Evolutionary conservation across 2,888 invertebrate genomes (phyloP), one percentile per base, ranked within the genome.

Genomic region (Alentia gelatinosa): DNA sequence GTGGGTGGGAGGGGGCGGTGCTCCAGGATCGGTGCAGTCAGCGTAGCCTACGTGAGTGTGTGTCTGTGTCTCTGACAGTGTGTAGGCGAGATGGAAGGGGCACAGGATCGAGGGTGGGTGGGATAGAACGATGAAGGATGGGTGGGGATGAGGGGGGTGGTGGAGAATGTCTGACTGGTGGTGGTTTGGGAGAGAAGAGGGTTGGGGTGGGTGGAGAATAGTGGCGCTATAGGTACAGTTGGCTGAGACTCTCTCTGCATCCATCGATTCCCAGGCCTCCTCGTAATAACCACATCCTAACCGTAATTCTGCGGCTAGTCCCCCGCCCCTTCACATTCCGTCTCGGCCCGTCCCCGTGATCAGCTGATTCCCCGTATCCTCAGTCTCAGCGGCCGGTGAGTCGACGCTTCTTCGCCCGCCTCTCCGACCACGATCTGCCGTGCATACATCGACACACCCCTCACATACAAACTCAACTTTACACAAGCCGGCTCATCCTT

Each of bases 351-450:
- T 56, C n/a, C 56, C 19, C 56, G 74, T 33, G 33, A 74, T 74
- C 74, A 74, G 74, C 74, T 74, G 74, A 74, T 74, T 74, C 74
- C 26, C n/a, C 15, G 74, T 74, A 74, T 33, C 74, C 74, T 56
- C n/a, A 56, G 56, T 4, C 1, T 56, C 56, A 56, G 56, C n/a
- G 5, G 23, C n/a, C 5, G 19, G n/a, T n/a, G 19, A 47, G 23
- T 56, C 56, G n/a, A 19, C 56, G n/a, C 56, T n/a, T 56, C 19
- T n/a, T n/a, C 56, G n/a, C 56, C 3, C 19, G 1, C 56, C 56
- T 56, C 56, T n/a, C 3, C 23, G 3, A 12, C 56, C 56, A 47
- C 47, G 7, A 47, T 47, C 47, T 47, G 9, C 47, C 19, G 9
- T 47, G 9, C 47, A 47, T 47, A 12, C 47, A 15, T 1, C n/a